Conservation (phyloP, 1,140 invertebrate genomes). For the Panagrolaimus sp. region DNA sequence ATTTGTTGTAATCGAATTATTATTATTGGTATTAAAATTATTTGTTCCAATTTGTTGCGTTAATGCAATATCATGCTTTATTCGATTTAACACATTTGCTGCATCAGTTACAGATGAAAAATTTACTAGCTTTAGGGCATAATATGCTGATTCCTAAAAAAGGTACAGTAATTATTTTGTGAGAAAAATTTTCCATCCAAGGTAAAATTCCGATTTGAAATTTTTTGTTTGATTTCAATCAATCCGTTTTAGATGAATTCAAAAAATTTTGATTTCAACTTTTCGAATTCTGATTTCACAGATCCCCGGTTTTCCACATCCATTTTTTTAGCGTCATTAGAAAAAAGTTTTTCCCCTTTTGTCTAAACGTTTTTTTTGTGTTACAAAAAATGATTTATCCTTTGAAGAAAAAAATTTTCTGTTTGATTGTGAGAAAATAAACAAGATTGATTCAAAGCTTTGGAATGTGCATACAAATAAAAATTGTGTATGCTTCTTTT, state of each 20-base stretch:
- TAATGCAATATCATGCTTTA: slow-evolving; percentile 9
- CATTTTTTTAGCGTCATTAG: no score
- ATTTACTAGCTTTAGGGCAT: slow-evolving; percentile 49
- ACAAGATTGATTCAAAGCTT: no score
- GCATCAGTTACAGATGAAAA: slow-evolving; percentile 41
- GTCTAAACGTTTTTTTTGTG: no score
- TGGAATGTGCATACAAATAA: no score
- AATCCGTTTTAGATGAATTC: background rate
- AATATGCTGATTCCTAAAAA: slow-evolving; percentile 48
- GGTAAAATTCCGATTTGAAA: no score
- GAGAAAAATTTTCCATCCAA: no score
- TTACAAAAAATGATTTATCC: no score
- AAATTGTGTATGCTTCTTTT: background rate
- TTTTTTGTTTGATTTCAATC: no score
- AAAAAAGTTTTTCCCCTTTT: no score
- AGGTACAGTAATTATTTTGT: background rate
- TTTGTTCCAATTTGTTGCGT: slow-evolving; percentile 10
- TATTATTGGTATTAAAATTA: background rate
- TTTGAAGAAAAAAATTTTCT: no score
- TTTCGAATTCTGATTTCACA: background rate
- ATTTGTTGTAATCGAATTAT: background rate
- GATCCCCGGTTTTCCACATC: no score
- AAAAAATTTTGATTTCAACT: background rate
- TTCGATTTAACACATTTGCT: slow-evolving; percentile 28
- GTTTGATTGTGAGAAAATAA: background rate